Conservation (phyloP, 2,797 vertebrate species). For the Ficedula albicollis region DNA sequence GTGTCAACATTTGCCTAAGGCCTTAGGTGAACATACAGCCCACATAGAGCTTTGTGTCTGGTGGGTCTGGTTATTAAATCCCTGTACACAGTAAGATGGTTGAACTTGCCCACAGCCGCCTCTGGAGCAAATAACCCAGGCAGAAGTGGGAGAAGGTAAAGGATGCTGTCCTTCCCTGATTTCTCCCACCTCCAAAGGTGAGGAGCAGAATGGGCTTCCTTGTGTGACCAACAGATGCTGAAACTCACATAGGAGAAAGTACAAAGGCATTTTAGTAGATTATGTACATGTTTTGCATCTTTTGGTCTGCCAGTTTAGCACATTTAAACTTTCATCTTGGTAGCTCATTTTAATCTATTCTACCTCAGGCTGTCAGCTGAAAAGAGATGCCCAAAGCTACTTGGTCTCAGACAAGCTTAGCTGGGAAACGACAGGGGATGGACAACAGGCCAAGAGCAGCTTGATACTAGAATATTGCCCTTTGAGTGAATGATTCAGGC, state of each 20-base stretch:
- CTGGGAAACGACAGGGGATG: neutral
- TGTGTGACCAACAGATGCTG: neutral
- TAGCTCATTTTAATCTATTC: neutral
- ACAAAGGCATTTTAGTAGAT: neutral
- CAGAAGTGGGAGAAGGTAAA: neutral
- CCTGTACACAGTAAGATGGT: neutral
- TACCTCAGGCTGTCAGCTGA: neutral
- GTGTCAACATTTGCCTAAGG: neutral
- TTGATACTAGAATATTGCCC: neutral
- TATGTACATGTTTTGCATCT: neutral
- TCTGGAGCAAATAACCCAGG: neutral
- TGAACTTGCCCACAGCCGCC: neutral
- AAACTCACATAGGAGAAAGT: neutral
- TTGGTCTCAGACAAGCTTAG: neutral
- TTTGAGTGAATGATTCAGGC: neutral
- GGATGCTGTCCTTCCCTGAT: neutral
- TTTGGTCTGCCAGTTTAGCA: neutral
- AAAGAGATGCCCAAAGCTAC: neutral
- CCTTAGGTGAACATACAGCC: neutral
- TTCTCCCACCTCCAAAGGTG: neutral
- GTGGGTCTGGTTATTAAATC: neutral
- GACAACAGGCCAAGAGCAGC: neutral
- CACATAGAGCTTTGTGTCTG: rapidly evolving
- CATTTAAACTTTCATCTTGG: neutral
- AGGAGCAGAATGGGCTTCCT: neutral